Evolutionary conservation across 1,140 invertebrate genomes (phyloP), one percentile per base, ranked within the genome.

Genomic region (Harpegnathos saltator): DNA sequence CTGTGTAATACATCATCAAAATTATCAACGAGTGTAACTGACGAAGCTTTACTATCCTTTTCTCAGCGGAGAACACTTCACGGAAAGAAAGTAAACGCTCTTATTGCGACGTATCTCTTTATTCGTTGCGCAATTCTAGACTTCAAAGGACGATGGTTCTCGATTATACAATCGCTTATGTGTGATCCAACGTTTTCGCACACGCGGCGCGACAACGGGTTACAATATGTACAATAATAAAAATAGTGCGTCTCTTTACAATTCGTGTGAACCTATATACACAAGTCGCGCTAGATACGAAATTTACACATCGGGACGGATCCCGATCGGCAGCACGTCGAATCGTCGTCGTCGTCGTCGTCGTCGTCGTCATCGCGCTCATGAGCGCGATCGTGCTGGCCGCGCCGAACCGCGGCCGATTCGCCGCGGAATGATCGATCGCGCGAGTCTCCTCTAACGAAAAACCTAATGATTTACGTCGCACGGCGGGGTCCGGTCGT

Each of bases 181-280:
- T 61, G 1, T 14, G 65, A 44, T 5, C 38, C 3, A 44, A 44
- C 9, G 11, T 44, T 44, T 44, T 44, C 29, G 26, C 75, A 50
- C 4, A 26, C 48, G 48, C 15, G 15, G 15, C 50, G 63, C 33
- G n/a, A 29, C 54, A 7, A 33, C 2, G 33, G 19, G 62, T 69
- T 78, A 44, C n/a, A 68, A 12, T 88, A 88, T 88, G 54, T 87
- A 88, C 83, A 88, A 59, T 72, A 77, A 84, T 81, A 88, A 84
- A 87, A 87, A 44, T 87, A 86, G 24, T 77, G 62, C 38, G 33
- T 62, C 12, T 85, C 61, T 88, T 77, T 88, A 88, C 86, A 88
- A 82, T 72, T 71, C 52, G 22, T 48, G 65, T 48, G 65, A 69
- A 61, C 7, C 52, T 87, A 85, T 87, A 44, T 82, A 87, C 85